Evolutionary conservation across 2,797 vertebrate genomes (phyloP), one percentile per base, ranked within the genome.

Genomic region (Austrolebias charrua): DNA sequence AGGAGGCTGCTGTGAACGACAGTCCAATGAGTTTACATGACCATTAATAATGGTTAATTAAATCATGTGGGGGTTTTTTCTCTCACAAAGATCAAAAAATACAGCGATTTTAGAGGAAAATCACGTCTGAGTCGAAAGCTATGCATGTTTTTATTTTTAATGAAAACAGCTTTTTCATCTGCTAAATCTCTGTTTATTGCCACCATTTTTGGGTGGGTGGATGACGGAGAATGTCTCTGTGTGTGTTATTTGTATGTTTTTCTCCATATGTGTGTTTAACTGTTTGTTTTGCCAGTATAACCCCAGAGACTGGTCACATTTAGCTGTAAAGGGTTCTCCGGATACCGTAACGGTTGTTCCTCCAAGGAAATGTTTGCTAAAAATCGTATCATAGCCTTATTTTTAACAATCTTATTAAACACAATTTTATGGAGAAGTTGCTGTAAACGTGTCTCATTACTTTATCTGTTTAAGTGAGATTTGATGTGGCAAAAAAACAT

Each of bases 371-470:
- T 76, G 83, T 91, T 90, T 89, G 85, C 82, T 90, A 89, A 83
- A 90, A 44, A 24, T 48, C 45, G 76, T 84, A 85, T 92, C 86
- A 89, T 90, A 92, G 91, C 88, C 88, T 92, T 93, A 92, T 91
- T 93, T 93, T 92, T 92, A 91, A 92, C 86, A 81, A 83, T 80
- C 81, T n/a, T 86, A 93, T 89, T 93, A 93, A 93, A 93, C 78
- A 88, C 86, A 79, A 67, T 91, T 90, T 92, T 88, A 90, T 91
- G 85, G 82, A 87, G 58, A 84, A 40, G 48, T 60, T 66, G 24
- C 24, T 62, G 19, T 42, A 12, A 28, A 4, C 53, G 68, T 75
- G 69, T 82, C 28, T 83, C 6, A 46, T 78, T 82, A 31, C 9
- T 29, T 15, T 5, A 40, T 2, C 14, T 20, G 16, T 20, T 24